phyloP scores from a whole-genome alignment of 2,113 vertebrate genomes.

The Spheniscus mendiculus region DNA sequence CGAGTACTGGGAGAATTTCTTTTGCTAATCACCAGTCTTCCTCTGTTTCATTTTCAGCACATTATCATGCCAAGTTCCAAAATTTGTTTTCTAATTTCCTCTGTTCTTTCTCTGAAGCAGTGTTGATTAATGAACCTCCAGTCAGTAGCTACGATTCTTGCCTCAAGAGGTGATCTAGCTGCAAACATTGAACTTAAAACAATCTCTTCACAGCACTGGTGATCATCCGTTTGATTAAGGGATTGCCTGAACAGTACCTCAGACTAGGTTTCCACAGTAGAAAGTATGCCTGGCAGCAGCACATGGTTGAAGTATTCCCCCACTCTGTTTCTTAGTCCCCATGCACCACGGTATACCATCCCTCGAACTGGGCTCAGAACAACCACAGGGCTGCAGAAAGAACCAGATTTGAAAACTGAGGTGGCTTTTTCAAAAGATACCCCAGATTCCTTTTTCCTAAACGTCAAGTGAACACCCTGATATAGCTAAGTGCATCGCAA shows the following conservation, averaged over 20 bases:
- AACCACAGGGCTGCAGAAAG: background rate
- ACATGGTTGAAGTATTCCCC: background rate
- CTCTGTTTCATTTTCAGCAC: background rate
- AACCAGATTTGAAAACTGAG: background rate
- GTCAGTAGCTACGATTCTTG: background rate
- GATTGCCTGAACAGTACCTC: background rate
- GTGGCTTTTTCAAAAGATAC: background rate
- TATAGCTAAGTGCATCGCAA: accelerated
- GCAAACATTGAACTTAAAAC: background rate
- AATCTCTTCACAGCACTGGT: background rate
- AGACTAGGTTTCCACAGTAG: background rate
- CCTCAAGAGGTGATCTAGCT: background rate
- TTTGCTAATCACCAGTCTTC: background rate
- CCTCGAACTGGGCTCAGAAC: background rate
- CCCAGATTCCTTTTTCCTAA: background rate
- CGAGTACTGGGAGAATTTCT: background rate
- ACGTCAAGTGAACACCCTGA: background rate
- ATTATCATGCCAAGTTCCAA: background rate
- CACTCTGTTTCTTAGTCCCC: background rate
- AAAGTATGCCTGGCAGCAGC: background rate
- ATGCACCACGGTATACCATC: background rate
- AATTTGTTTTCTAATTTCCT: too few relatives aligned
- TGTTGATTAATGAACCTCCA: background rate
- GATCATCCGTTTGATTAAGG: background rate
- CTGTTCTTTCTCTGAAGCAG: background rate